Evolutionary conservation across 2,888 invertebrate genomes (phyloP), one percentile per base, ranked within the genome.

Genomic region (Thymelicus acteon): DNA sequence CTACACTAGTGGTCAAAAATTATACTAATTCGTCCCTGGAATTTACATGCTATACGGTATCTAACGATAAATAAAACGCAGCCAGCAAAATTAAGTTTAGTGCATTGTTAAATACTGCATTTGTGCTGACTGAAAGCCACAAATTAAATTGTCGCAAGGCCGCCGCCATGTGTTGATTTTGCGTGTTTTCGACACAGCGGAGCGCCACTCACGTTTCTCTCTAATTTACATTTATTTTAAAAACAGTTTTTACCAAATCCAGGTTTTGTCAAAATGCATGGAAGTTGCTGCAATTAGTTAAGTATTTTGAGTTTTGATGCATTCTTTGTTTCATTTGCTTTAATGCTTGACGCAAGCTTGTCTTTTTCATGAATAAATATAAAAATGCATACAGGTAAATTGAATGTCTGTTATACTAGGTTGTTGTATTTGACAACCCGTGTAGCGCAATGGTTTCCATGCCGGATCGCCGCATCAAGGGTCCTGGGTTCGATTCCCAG

Each of bases 71-170:
- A 54, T 24, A 10, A 54, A 3, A 54, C 24, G 15, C 57, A 44
- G 1, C 6, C 24, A 40, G 47, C 44, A 63, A 69, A 31, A 61
- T 69, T 63, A 58, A 58, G 24, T 63, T 68, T 69, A 63, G 39
- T 39, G 69, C 62, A 58, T 69, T 62, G 62, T 63, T 69, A 39
- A 58, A 58, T 58, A 19, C 62, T 58, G 57, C 69, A 63, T 69
- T 68, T 69, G 57, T 63, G 69, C 69, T 69, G 63, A 69, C 69
- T 68, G 67, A 72, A 60, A 69, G 74, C 75, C 71, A 54, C 78
- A 81, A 83, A 83, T 82, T 81, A 77, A 82, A 84, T 82, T 80
- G 79, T 75, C 75, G 75, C 49, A 10, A 60, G 68, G 48, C 39
- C 40, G 58, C 49, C 66, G 65, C 60, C 69, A 69, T 72, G 67